phyloP scores from a whole-genome alignment of 2,888 invertebrate species.

The Cynaeus angustus region DNA sequence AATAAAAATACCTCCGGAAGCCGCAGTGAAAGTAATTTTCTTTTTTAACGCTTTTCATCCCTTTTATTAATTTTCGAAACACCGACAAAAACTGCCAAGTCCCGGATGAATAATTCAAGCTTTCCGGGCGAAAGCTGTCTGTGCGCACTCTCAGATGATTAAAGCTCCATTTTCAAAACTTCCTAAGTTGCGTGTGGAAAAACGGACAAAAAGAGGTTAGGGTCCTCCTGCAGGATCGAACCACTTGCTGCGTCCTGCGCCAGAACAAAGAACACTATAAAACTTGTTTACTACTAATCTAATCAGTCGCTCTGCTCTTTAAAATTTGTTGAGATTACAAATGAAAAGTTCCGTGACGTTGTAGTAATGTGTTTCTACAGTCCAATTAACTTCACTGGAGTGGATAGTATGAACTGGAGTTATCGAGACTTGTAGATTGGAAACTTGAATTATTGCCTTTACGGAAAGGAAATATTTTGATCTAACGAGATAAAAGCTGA shows the following conservation, averaged over 20 bases:
- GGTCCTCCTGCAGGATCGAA: constrained; percentile 16
- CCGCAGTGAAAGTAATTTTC: no score
- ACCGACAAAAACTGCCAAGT: constrained; percentile 2
- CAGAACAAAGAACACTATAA: neutral
- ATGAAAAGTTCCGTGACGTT: constrained; percentile 15
- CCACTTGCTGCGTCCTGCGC: constrained; percentile 9
- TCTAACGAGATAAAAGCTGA: neutral
- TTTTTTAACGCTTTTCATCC: no score
- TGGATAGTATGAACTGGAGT: constrained; percentile 4
- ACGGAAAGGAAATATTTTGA: constrained; percentile 4
- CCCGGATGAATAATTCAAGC: constrained; percentile 22
- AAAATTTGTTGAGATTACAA: constrained; percentile 13
- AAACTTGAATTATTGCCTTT: constrained; percentile 4
- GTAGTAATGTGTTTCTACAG: constrained; percentile 10
- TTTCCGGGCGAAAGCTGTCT: constrained; percentile 4
- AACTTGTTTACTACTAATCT: constrained; percentile 1
- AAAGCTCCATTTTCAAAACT: constrained; percentile 36
- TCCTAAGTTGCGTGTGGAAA: constrained; percentile 16
- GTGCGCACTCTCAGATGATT: constrained; percentile 17
- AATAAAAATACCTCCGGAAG: no score
- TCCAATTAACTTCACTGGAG: constrained; percentile 8
- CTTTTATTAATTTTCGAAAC: neutral
- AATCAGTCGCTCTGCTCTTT: constrained; percentile 8
- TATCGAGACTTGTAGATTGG: constrained; percentile 9
- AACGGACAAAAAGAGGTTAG: constrained; percentile 25